Evolutionary conservation across 2,888 invertebrate genomes (phyloP).

Genomic region (Hemithea aestivaria): DNA sequence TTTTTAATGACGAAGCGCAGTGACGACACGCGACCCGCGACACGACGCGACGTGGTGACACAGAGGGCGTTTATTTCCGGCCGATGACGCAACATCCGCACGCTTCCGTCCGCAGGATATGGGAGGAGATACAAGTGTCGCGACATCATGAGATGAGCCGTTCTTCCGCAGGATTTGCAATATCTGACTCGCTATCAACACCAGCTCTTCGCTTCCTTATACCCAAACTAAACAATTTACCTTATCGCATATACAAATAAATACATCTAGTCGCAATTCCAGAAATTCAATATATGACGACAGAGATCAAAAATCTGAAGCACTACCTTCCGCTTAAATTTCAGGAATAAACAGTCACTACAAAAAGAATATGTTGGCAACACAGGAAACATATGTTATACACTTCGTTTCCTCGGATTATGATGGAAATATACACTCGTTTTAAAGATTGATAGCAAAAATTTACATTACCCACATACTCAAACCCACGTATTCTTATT

Average conservation of each 20-base stretch:
- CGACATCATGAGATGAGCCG: conserved; percentile 50
- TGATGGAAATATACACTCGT: conserved; percentile 24
- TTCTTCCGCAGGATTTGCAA: conserved; percentile 58
- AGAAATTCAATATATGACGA: conserved; percentile 30
- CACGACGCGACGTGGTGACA: conserved; percentile 47
- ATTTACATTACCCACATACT: conserved; percentile 25
- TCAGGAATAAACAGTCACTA: conserved; percentile 40
- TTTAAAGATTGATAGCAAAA: conserved; percentile 22
- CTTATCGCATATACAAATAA: conserved; percentile 1
- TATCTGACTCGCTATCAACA: neutral
- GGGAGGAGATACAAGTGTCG: conserved; percentile 58
- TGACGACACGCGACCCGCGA: conserved; percentile 29
- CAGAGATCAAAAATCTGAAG: conserved; percentile 35
- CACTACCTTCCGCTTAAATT: conserved; percentile 42
- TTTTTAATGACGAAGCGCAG: conserved; percentile 27
- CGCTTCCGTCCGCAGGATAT: conserved; percentile 71
- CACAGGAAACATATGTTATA: conserved; percentile 31
- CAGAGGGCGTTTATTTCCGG: conserved; percentile 75
- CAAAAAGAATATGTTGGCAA: conserved; percentile 41
- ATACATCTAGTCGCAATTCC: conserved; percentile 1
- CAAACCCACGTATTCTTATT: conserved; percentile 24
- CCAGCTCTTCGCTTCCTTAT: neutral
- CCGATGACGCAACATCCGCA: conserved; percentile 71
- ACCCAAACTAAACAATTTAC: neutral
- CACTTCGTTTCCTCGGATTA: conserved; percentile 24